Conservation (phyloP, 2,113 vertebrate genomes). For the Eptatretus burgeri region DNA sequence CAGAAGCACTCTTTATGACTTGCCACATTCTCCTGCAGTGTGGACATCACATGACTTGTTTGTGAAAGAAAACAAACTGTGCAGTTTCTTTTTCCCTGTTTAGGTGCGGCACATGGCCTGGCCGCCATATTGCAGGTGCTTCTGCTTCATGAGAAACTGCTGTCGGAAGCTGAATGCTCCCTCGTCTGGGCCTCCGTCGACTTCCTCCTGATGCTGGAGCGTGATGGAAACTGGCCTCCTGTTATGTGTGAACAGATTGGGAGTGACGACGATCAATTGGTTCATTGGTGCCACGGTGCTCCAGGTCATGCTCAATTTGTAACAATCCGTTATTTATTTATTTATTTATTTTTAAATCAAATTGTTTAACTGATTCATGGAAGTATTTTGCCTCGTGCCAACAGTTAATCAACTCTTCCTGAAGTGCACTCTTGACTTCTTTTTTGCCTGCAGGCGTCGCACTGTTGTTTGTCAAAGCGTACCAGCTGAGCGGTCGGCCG, state of each 20-base stretch:
- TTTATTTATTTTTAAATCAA: background rate
- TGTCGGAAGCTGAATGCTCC: slow-evolving; percentile 34
- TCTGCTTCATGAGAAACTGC: slow-evolving; percentile 43
- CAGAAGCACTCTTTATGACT: no score
- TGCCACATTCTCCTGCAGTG: no score
- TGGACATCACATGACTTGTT: no score
- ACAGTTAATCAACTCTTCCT: background rate
- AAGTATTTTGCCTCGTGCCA: background rate
- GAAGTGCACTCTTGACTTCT: slow-evolving; percentile 10
- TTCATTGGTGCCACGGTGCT: slow-evolving; percentile 62
- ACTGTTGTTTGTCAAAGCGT: slow-evolving; percentile 54
- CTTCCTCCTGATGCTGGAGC: slow-evolving; percentile 64
- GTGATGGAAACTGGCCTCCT: slow-evolving; percentile 43
- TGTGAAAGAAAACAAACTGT: no score
- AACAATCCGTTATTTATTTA: background rate
- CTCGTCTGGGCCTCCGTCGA: slow-evolving; percentile 58
- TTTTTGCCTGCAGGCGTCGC: slow-evolving; percentile 33
- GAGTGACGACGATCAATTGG: slow-evolving; percentile 36
- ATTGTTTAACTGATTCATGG: background rate
- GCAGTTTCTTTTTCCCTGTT: background rate
- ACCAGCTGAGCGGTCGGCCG: slow-evolving; percentile 46
- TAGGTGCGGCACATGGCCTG: slow-evolving; percentile 49
- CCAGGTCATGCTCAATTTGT: slow-evolving; percentile 21
- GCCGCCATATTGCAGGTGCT: slow-evolving; percentile 60
- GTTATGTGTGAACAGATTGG: slow-evolving; percentile 46